Conservation (phyloP, 2,113 vertebrate genomes). For the Oryzias curvinotus region DNA sequence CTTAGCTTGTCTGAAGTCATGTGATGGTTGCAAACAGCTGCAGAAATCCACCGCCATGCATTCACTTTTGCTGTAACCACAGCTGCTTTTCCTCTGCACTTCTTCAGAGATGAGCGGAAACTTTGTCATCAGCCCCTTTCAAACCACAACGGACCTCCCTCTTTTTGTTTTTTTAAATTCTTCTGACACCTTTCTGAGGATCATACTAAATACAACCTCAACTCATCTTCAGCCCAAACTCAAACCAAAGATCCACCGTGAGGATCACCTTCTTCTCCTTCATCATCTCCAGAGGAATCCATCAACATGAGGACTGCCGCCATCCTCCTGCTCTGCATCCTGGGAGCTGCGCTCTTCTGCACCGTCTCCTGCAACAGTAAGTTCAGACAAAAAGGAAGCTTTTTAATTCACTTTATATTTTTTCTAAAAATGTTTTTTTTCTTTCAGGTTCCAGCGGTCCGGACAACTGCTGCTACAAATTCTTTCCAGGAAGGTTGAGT, state of each 20-base stretch:
- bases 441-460: constrained; percentile 21
- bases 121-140: constrained; percentile 13
- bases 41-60: background rate
- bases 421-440: background rate
- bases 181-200: constrained; percentile 1
- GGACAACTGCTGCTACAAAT: constrained; percentile 53
- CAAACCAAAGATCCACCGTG: background rate
- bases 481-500: constrained; percentile 1
- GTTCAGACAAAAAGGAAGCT: background rate
- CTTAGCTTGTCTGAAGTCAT: no score
- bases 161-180: background rate
- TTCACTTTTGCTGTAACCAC: constrained; percentile 17
- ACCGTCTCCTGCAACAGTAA: constrained; percentile 40
- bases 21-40: no score
- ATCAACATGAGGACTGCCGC: constrained; percentile 37
- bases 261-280: background rate
- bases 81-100: constrained; percentile 32
- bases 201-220: background rate
- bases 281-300: constrained; percentile 3
- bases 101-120: constrained; percentile 37
- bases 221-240: background rate
- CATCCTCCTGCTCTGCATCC: constrained; percentile 54
- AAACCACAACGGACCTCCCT: constrained; percentile 33
- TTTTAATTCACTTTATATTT: no score
- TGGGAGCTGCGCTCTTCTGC: constrained; percentile 40